phyloP scores from a whole-genome alignment of 2,888 invertebrate genomes.

The Leptinotarsa haldemani region DNA sequence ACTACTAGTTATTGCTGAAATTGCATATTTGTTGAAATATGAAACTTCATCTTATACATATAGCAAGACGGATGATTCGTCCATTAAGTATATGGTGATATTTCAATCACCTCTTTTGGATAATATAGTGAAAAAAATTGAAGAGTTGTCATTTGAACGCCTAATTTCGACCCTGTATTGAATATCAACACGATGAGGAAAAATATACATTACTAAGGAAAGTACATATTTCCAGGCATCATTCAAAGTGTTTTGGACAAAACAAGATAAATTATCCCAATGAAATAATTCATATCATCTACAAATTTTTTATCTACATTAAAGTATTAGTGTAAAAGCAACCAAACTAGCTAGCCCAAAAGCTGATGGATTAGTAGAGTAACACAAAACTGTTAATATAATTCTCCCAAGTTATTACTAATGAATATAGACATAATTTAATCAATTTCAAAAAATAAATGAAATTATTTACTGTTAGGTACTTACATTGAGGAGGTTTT shows the following conservation, averaged over 20 bases:
- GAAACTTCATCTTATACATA: too few relatives aligned
- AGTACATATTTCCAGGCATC: background rate
- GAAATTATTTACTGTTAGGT: slow-evolving; percentile 45
- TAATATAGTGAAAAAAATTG: too few relatives aligned
- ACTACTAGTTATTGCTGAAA: too few relatives aligned
- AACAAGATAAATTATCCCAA: background rate
- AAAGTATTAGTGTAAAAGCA: slow-evolving; percentile 5
- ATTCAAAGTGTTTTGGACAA: background rate
- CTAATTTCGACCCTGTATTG: too few relatives aligned
- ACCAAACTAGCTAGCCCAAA: slow-evolving; percentile 14
- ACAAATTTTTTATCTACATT: background rate
- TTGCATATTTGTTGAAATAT: too few relatives aligned
- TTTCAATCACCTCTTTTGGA: too few relatives aligned
- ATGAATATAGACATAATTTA: background rate
- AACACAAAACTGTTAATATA: slow-evolving; percentile 14
- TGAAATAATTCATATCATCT: background rate
- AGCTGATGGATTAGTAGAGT: slow-evolving; percentile 12
- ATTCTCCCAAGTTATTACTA: background rate
- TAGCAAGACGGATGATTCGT: too few relatives aligned
- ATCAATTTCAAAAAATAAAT: background rate
- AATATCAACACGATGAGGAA: too few relatives aligned
- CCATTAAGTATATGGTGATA: too few relatives aligned
- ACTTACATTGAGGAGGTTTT: slow-evolving; percentile 62
- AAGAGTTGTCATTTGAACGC: too few relatives aligned
- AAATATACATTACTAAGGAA: background rate